Evolutionary conservation across 2,797 vertebrate species (phyloP).

Genomic region (Aselliscus stoliczkanus): DNA sequence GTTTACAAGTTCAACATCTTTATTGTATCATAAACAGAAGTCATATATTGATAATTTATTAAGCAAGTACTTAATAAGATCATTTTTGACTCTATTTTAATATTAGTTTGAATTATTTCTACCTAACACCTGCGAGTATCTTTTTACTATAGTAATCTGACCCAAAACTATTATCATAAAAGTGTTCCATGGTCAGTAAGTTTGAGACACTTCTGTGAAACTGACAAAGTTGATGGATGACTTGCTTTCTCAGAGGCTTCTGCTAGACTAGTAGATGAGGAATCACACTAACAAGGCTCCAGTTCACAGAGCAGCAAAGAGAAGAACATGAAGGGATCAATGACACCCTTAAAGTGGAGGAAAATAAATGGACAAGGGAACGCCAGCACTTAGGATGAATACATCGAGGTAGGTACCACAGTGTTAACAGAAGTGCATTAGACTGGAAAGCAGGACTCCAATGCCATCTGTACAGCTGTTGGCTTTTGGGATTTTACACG

Average conservation of each 20-base stretch:
- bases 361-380: not conserved
- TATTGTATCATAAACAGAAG: not conserved
- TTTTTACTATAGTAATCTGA: not conserved
- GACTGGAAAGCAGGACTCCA: not conserved
- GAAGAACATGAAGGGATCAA: not conserved
- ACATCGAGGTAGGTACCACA: not conserved
- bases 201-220: not conserved
- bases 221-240: not conserved
- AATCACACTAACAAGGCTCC: not conserved
- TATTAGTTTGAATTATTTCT: not conserved
- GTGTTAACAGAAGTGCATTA: not conserved
- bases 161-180: not conserved
- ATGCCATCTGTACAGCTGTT: not conserved
- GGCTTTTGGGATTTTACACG: not conserved
- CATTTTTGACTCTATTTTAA: not conserved
- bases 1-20: not conserved
- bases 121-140: not conserved
- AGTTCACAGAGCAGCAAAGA: not conserved
- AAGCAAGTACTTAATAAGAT: not conserved
- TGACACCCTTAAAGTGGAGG: not conserved
- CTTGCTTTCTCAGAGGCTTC: not conserved
- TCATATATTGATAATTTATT: not conserved
- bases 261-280: not conserved
- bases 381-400: not conserved
- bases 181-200: not conserved